Evolutionary conservation across 2,888 invertebrate genomes (phyloP), one percentile per base, ranked within the genome.

Genomic region (Drosophila limbata): DNA sequence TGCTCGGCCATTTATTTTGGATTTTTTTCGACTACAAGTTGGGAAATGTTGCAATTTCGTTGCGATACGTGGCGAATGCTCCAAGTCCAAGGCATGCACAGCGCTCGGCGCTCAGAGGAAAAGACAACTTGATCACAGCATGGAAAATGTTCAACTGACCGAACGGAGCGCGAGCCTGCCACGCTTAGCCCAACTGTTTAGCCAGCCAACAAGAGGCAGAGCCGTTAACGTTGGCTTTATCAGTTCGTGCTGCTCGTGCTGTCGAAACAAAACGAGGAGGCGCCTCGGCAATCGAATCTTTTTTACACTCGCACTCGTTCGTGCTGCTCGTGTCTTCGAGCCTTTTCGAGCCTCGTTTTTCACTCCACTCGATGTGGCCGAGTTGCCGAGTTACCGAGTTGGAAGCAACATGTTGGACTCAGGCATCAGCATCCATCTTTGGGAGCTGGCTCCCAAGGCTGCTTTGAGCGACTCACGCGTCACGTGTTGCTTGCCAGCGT

Each of bases 61-160:
- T 73, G 57, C 73, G 57, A 73, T 60, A 64, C 70, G 74, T 70
- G 75, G 75, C 84, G 73, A 75, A 71, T 73, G 87, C 82, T 83
- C 82, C 87, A 87, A 84, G 85, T 87, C 83, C 83, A 79, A 84
- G 83, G 84, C 87, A 76, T 83, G 71, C 82, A 82, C 84, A 85
- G 84, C 84, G 84, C 84, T 84, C 86, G 88, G 84, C 84, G 84
- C 84, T 88, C 84, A 85, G 83, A 88, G 84, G 88, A 88, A 88
- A 88, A 84, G 84, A 84, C 84, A 84, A 84, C 84, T 84, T 84
- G 84, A 84, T 84, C 84, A 84, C 84, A 84, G 84, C 84, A 90
- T 89, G 84, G 90, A 84, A 85, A 73, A 85, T 85, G 90, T 84
- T 84, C 84, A 84, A 84, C 84, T 84, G 84, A 84, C 89, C 90